Conservation (phyloP, 2,113 vertebrate species). For the Suncus etruscus region DNA sequence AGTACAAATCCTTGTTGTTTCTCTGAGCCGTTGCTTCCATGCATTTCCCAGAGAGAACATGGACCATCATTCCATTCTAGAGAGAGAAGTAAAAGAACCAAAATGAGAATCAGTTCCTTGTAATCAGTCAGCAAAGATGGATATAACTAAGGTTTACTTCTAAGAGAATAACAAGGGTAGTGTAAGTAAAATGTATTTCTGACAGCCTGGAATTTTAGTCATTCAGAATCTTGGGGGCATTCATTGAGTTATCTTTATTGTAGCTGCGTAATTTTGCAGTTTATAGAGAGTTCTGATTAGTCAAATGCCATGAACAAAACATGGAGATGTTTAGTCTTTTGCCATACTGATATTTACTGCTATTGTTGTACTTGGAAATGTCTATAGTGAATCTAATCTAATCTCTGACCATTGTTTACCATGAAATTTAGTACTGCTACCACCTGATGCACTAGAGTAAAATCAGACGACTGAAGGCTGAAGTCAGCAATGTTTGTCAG, state of each 20-base stretch:
- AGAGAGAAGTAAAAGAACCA: conserved; percentile 58
- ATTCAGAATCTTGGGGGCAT: background rate
- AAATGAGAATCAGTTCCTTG: background rate
- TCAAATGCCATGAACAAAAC: background rate
- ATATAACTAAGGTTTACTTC: background rate
- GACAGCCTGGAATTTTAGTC: background rate
- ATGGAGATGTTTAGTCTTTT: background rate
- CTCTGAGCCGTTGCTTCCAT: conserved; percentile 88
- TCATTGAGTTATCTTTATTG: conserved; percentile 3
- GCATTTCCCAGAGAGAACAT: conserved; percentile 91
- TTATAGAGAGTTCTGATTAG: conserved; percentile 35
- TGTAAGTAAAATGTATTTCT: conserved; percentile 21
- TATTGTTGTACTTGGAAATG: background rate
- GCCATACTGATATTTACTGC: background rate
- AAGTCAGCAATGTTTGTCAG: background rate
- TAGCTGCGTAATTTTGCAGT: background rate
- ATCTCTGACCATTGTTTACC: background rate
- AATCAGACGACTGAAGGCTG: background rate
- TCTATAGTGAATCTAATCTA: background rate
- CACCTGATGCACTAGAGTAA: background rate
- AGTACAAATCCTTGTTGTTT: conserved; percentile 83
- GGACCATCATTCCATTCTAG: conserved; percentile 91
- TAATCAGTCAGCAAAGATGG: background rate
- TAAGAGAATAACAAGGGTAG: background rate
- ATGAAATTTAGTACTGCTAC: conserved; percentile 16